phyloP scores from a whole-genome alignment of 2,113 vertebrate species.

The Ciconia maguari region DNA sequence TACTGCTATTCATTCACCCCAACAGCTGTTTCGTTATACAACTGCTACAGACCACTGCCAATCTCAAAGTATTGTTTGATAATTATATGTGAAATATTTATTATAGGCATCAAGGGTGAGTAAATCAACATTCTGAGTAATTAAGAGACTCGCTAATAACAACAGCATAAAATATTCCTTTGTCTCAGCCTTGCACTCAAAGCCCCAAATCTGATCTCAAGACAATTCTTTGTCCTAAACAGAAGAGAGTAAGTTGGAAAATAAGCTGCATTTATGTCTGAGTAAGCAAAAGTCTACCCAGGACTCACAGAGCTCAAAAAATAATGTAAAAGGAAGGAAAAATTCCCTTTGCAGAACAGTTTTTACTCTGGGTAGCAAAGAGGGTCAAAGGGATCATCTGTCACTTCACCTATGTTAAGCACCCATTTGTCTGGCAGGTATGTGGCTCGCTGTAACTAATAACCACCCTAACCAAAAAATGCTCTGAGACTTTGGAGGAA shows the following conservation, averaged over 20 bases:
- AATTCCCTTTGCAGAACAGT: neutral
- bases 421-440: neutral
- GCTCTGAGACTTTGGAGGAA: neutral
- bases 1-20: neutral
- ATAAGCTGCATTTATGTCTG: neutral
- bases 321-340: neutral
- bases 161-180: neutral
- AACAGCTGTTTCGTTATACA: neutral
- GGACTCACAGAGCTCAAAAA: neutral
- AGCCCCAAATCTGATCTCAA: neutral
- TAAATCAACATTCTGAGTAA: constrained; percentile 15
- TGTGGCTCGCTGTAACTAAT: neutral
- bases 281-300: neutral
- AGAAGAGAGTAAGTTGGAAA: neutral
- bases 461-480: neutral
- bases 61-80: neutral
- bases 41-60: neutral
- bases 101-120: neutral
- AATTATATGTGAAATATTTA: constrained; percentile 41
- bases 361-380: neutral
- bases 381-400: neutral
- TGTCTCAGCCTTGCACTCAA: neutral
- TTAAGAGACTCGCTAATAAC: neutral
- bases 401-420: neutral
- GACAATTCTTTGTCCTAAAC: neutral